Conservation (phyloP, 1,140 invertebrate species). For the Formica exsecta region DNA sequence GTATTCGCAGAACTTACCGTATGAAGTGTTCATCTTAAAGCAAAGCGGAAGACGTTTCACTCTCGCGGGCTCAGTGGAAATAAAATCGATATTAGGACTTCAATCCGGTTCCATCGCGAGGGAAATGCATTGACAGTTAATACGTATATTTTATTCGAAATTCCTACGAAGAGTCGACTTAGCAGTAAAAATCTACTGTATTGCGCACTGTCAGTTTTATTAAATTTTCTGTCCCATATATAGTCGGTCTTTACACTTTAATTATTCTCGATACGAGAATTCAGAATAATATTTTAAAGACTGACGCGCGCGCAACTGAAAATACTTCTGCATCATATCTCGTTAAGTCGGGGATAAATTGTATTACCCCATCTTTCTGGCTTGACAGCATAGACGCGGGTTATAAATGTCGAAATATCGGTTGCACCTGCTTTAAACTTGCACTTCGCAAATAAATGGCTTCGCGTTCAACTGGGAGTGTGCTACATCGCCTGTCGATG, state of each 20-base stretch:
- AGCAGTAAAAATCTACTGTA: conserved; percentile 42
- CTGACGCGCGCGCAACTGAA: conserved; percentile 34
- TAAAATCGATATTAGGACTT: conserved; percentile 49
- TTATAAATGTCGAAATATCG: conserved; percentile 51
- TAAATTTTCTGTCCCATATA: conserved; percentile 22
- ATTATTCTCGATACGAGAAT: conserved; percentile 53
- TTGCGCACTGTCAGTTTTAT: conserved; percentile 24
- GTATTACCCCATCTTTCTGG: conserved; percentile 11
- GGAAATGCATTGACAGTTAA: conserved; percentile 55
- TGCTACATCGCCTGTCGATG: conserved; percentile 27
- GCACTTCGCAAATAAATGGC: conserved; percentile 24
- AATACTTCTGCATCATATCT: conserved; percentile 52
- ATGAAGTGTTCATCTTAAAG: conserved; percentile 58
- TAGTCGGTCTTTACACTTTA: conserved; percentile 31
- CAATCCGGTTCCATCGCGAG: conserved; percentile 36
- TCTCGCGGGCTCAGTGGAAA: conserved; percentile 41
- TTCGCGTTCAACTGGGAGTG: conserved; percentile 23
- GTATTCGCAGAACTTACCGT: conserved; percentile 57
- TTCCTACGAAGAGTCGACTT: conserved; percentile 13
- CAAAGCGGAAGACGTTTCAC: conserved; percentile 25
- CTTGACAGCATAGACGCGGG: neutral
- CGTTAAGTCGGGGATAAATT: conserved; percentile 50
- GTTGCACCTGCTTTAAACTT: conserved; percentile 47
- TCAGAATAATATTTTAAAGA: conserved; percentile 35
- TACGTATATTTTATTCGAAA: conserved; percentile 48